Base-by-base conservation (phyloP, 1,140 invertebrate genomes). In the Lepidurus couesii region DNA sequence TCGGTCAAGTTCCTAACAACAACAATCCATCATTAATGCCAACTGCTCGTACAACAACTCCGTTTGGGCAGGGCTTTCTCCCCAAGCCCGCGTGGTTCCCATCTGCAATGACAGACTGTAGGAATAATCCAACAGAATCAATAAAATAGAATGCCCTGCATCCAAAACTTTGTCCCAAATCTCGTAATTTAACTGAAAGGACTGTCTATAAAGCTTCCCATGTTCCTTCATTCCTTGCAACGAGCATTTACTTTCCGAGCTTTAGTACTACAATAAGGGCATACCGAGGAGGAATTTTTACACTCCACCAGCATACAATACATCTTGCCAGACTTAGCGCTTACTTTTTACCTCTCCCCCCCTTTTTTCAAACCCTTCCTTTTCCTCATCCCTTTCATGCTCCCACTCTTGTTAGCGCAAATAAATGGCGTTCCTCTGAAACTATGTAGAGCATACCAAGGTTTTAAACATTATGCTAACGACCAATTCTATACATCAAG, bases 401-500 rank as follows among this genome's bases (percentile, higher is more conserved):
- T 65, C 7, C 53, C 53, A 65, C 53, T 65, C 53, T 65, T 65
- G 53, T 65, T 65, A 65, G 53, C 53, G 8, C 53, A 65, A 65
- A 65, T 65, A 65, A 21, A 65, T 65, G 53, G 53, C n/a, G 53
- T 16, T 65, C 53, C 53, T 65, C 53, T 65, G 53, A 65, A 65
- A 65, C 53, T 65, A 65, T 65, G 21, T 21, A 65, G 13, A 65
- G 53, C 53, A 65, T 65, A 65, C 53, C 53, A 65, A 13, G 16
- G 16, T 65, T 65, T 65, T 65, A 65, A 65, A 65, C 53, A 65
- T 65, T 65, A 65, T 65, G 53, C 53, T 65, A 65, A 65, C 13
- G 53, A 65, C 53, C 53, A 65, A 65, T 65, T 65, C 53, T 65
- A 65, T 65, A 65, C n/a, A 65, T 65, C 53, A 65, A 13, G 53